Conservation (phyloP, 92 coral and sea anemone species). For the Ricordea florida region DNA sequence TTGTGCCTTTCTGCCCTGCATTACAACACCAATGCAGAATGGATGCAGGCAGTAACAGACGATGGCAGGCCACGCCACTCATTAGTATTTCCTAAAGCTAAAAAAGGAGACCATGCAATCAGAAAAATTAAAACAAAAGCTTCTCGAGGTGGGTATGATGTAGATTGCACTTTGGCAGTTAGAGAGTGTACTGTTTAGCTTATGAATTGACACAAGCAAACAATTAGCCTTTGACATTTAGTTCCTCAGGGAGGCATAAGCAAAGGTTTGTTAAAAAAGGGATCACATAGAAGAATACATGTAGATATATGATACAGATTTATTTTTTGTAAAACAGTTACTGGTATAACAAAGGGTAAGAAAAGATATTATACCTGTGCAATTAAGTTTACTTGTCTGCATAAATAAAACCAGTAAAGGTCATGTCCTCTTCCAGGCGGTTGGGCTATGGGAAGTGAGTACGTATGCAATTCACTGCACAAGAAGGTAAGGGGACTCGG, state of each 20-base stretch:
- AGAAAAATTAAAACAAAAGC: neutral
- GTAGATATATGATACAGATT: too few relatives aligned
- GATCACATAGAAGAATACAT: too few relatives aligned
- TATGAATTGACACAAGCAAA: too few relatives aligned
- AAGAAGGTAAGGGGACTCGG: slow-evolving; percentile 61
- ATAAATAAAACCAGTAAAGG: slow-evolving; percentile 48
- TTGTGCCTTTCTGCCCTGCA: slow-evolving; percentile 32
- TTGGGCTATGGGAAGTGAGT: slow-evolving; percentile 66
- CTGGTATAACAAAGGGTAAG: too few relatives aligned
- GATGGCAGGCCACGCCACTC: slow-evolving; percentile 15
- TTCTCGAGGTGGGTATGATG: slow-evolving; percentile 9
- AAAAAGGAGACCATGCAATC: slow-evolving; percentile 7
- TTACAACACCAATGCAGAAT: slow-evolving; percentile 21
- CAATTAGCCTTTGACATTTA: too few relatives aligned
- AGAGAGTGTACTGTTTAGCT: too few relatives aligned
- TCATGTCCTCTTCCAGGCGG: slow-evolving; percentile 35
- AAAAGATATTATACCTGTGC: too few relatives aligned
- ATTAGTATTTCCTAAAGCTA: slow-evolving; percentile 1
- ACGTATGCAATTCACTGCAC: slow-evolving; percentile 64
- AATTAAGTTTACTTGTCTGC: slow-evolving; percentile 29
- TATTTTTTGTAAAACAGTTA: too few relatives aligned
- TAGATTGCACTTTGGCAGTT: too few relatives aligned
- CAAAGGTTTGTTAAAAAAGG: too few relatives aligned
- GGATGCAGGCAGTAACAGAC: slow-evolving; percentile 8
- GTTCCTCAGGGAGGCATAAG: too few relatives aligned